Percentiles rank a stretch among this genome's conserved stretches.
Evolutionary conservation across 2,797 vertebrate species (phyloP).

Genomic region (Rhabdomys pumilio): DNA sequence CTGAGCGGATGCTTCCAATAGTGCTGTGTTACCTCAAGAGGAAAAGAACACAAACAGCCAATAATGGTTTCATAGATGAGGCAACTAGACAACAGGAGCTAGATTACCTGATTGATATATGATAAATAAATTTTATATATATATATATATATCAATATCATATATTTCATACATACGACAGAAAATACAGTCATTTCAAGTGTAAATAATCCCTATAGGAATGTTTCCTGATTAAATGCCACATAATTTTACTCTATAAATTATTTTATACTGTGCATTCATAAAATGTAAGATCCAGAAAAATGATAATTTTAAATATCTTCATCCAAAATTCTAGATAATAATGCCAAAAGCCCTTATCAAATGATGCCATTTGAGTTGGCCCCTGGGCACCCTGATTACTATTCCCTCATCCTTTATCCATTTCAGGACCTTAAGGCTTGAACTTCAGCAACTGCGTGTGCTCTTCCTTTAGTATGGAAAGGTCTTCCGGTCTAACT

Average conservation of each 20-base stretch:
- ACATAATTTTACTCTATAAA: not conserved
- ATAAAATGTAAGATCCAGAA: slow-evolving; percentile 45
- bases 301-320: slow-evolving; percentile 50
- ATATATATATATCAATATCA: not conserved
- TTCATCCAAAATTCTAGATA: slow-evolving; percentile 37
- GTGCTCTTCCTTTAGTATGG: not conserved
- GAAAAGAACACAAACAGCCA: not conserved
- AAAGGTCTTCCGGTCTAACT: not conserved
- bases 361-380: slow-evolving; percentile 5
- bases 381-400: not conserved
- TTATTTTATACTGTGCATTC: not conserved
- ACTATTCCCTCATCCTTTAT: not conserved
- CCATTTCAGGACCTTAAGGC: not conserved
- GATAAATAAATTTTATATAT: no score
- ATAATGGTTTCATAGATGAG: not conserved
- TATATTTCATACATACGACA: not conserved
- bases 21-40: not conserved
- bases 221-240: slow-evolving; percentile 30
- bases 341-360: not conserved
- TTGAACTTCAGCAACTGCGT: not conserved
- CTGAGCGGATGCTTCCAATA: slow-evolving; percentile 12
- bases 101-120: not conserved
- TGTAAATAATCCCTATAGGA: not conserved
- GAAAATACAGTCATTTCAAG: slow-evolving; percentile 40
- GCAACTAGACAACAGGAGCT: not conserved